Evolutionary conservation across 2,888 invertebrate species (phyloP), one percentile per base, ranked within the genome.

Genomic region (Rhorus exstirpatorius): DNA sequence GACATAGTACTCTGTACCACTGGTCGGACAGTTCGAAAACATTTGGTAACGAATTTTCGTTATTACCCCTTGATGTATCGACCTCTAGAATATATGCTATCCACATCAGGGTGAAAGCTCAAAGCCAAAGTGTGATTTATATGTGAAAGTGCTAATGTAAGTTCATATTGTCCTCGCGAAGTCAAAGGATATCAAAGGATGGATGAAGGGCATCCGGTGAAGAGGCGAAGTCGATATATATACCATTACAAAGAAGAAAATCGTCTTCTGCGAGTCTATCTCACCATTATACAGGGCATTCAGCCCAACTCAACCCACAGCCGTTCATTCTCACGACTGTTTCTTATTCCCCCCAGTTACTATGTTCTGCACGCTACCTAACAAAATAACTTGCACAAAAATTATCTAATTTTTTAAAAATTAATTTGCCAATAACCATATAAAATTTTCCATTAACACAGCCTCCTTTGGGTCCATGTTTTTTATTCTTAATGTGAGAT

Each of bases 71-170:
- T 35, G n/a, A 38, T 67, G 35, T 44, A 19, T 21, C 21, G 63
- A 31, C 31, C 53, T 55, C 41, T 58, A 41, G 75, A 63, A 67
- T 49, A 67, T 26, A 24, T 17, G 14, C 26, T 74, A n/a, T 46
- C 21, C 12, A 41, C 51, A 14, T 31, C 31, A 49, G 31, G 21
- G 55, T 10, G 35, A 58, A 49, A 55, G 19, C 49, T n/a, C 10
- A 19, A 60, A 76, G 67, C 58, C n/a, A n/a, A n/a, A n/a, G n/a
- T n/a, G 49, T 38, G 55, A 68, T 49, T 76, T 53, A 14, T 24
- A 35, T 26, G 26, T n/a, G 35, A 21, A 58, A 53, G 63, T 10
- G 76, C 38, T n/a, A n/a, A n/a, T n/a, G n/a, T 24, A 21, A 24
- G 46, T 21, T 65, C 67, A 55, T 58, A 76, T 49, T 44, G 19